A percentile compares a stretch with the other conserved stretches of the same genome.
Evolutionary conservation across 2,888 invertebrate genomes (phyloP).

Genomic region (Agriopis leucophaearia): DNA sequence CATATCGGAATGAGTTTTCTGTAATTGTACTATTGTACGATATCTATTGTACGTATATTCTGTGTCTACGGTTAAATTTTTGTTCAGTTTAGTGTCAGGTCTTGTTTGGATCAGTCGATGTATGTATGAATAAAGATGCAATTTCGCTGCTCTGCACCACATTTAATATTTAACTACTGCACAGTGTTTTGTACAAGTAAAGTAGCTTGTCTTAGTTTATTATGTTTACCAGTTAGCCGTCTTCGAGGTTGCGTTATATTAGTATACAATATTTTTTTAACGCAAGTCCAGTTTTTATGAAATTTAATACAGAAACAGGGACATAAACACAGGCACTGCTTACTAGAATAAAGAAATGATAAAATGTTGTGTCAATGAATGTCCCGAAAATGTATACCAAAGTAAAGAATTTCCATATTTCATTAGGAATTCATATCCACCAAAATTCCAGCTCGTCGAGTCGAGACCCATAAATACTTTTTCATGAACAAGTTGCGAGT

Average conservation of each 20-base stretch:
- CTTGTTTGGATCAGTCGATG: neutral
- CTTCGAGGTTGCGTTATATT: no score
- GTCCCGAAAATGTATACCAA: constrained; percentile 5
- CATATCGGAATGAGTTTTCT: no score
- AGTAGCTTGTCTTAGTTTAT: no score
- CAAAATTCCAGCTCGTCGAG: constrained; percentile 12
- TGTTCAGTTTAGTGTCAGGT: neutral
- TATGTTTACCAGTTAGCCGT: no score
- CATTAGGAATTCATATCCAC: constrained; percentile 15
- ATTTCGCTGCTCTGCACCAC: no score
- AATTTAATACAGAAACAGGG: neutral
- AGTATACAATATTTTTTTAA: no score
- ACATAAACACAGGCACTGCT: neutral
- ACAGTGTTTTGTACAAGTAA: no score
- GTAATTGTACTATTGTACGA: neutral
- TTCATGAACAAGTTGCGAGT: constrained; percentile 17
- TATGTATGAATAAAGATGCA: neutral
- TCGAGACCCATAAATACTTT: constrained; percentile 14
- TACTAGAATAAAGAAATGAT: neutral
- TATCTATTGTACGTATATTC: no score
- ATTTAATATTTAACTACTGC: no score
- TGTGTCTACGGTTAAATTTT: neutral
- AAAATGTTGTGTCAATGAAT: neutral
- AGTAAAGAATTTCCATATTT: constrained; percentile 16
- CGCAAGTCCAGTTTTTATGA: no score